Percentiles rank a stretch among this genome's conserved stretches.
Evolutionary conservation across 2,797 vertebrate species (phyloP).

Genomic region (Coregonus ussuriensis): DNA sequence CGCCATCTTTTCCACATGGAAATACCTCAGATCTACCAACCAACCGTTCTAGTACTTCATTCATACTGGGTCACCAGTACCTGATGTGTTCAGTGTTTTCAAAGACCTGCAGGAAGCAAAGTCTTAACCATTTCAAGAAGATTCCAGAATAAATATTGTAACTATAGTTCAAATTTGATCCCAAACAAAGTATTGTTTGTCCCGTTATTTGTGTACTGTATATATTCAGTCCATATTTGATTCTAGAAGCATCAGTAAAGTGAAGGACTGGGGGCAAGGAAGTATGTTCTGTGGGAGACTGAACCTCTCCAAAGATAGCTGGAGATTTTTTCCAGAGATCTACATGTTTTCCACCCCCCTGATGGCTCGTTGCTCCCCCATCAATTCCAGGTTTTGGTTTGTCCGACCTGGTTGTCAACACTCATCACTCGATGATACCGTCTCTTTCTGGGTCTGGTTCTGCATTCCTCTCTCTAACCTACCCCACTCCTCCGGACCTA

Average conservation of each 20-base stretch:
- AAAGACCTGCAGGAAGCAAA: constrained; percentile 32
- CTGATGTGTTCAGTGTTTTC: constrained; percentile 55
- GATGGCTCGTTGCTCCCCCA: constrained; percentile 1
- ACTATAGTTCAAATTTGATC: constrained; percentile 28
- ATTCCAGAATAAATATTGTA: constrained; percentile 26
- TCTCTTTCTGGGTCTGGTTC: constrained; percentile 51
- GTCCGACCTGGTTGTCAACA: not conserved
- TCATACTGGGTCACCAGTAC: constrained; percentile 42
- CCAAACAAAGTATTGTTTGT: constrained; percentile 19
- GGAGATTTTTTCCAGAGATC: not conserved
- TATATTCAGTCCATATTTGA: constrained; percentile 59
- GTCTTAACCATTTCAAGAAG: constrained; percentile 36
- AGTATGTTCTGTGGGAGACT: constrained; percentile 29
- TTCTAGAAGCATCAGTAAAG: constrained; percentile 45
- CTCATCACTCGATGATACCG: constrained; percentile 16
- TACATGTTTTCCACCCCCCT: not conserved
- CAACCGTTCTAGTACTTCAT: constrained; percentile 15
- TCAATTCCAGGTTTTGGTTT: not conserved
- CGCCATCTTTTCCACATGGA: constrained; percentile 70
- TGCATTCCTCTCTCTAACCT: constrained; percentile 25
- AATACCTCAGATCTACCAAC: constrained; percentile 71
- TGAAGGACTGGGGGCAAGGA: constrained; percentile 14
- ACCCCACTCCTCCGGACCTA: constrained; percentile 60
- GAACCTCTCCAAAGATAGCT: not conserved
- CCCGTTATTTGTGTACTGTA: constrained; percentile 54